Percentiles rank a stretch among this genome's conserved stretches.
Conservation (phyloP, 1,140 invertebrate genomes). For the Bombus breviceps region DNA sequence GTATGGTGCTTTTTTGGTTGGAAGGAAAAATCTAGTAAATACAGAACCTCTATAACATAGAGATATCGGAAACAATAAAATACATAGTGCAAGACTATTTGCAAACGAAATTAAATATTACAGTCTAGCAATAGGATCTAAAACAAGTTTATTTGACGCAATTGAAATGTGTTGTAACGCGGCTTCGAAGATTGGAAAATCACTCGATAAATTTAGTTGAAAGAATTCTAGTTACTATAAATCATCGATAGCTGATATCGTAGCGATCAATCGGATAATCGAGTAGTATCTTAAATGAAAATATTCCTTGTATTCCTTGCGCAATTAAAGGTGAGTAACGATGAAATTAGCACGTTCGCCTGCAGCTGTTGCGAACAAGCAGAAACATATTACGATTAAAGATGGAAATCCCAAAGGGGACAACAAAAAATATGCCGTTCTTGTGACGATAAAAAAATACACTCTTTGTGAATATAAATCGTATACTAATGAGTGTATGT, state of each 20-base stretch:
- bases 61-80: background rate
- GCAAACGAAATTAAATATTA: no score
- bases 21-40: no score
- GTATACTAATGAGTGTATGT: background rate
- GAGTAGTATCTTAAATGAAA: background rate
- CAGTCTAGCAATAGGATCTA: background rate
- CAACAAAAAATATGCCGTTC: background rate
- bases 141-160: background rate
- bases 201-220: background rate
- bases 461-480: background rate
- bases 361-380: background rate
- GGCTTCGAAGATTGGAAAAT: background rate
- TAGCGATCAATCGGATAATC: background rate
- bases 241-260: background rate
- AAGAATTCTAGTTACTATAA: background rate
- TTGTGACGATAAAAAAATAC: background rate
- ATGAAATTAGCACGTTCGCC: background rate
- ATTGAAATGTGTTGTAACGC: background rate
- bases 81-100: no score
- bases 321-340: background rate
- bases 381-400: background rate
- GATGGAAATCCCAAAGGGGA: background rate
- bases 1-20: no score
- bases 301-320: background rate
- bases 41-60: no score